Evolutionary conservation across 2,113 vertebrate genomes (phyloP).

Genomic region (Pollachius pollachius): DNA sequence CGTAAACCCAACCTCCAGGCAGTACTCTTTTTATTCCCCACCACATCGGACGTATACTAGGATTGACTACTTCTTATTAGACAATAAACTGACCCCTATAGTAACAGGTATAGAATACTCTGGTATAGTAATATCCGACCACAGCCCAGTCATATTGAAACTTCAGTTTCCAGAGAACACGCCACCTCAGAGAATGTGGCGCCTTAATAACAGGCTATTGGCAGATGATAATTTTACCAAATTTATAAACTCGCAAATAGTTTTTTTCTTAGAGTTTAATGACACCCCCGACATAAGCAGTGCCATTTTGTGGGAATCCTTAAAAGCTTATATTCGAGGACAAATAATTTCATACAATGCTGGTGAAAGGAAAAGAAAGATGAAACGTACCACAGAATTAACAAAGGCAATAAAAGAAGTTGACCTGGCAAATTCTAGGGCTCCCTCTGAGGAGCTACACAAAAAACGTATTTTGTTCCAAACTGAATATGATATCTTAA

Average conservation of each 20-base stretch:
- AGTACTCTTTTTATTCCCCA: conserved; percentile 12
- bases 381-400: not conserved
- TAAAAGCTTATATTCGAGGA: conserved; percentile 4
- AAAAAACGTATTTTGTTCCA: too few species aligned
- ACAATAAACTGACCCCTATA: not conserved
- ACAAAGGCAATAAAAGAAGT: not conserved
- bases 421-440: too few species aligned
- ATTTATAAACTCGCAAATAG: not conserved
- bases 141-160: not conserved
- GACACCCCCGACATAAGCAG: not conserved
- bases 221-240: not conserved
- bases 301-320: not conserved
- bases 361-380: conserved; percentile 4
- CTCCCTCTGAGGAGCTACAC: too few species aligned
- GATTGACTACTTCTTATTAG: conserved; percentile 6
- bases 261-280: not conserved
- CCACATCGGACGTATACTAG: conserved; percentile 1
- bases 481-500: too few species aligned
- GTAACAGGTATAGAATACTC: not conserved
- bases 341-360: not conserved
- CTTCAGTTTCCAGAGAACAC: not conserved
- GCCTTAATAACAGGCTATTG: conserved; percentile 1
- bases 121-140: conserved; percentile 2
- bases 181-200: not conserved
- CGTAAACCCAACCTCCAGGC: not conserved